phyloP scores from a whole-genome alignment of 2,113 vertebrate species.

The Lasiurus borealis region DNA sequence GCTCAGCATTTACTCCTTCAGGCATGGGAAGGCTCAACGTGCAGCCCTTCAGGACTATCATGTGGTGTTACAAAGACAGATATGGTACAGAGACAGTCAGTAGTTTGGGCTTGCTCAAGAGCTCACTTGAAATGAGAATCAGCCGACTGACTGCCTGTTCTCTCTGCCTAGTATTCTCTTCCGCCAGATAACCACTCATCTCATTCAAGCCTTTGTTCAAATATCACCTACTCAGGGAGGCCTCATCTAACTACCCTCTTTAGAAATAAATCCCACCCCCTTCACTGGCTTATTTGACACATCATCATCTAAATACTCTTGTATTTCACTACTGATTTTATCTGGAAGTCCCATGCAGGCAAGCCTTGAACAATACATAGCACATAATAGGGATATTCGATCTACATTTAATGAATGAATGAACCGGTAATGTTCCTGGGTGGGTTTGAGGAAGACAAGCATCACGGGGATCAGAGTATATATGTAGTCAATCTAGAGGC shows the following conservation, averaged over 20 bases:
- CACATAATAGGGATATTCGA: background rate
- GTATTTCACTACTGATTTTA: background rate
- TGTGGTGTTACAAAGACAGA: too few species aligned
- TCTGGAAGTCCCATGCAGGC: conserved; percentile 29
- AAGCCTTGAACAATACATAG: background rate
- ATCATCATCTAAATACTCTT: background rate
- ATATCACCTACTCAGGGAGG: background rate
- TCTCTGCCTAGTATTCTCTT: background rate
- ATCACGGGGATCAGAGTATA: background rate
- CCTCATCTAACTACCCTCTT: background rate
- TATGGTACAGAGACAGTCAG: background rate
- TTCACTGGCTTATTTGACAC: background rate
- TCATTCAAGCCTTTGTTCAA: background rate
- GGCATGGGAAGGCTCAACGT: background rate
- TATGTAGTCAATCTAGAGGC: background rate
- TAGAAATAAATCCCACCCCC: background rate
- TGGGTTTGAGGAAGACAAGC: background rate
- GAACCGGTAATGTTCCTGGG: background rate
- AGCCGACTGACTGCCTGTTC: background rate
- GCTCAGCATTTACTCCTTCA: background rate
- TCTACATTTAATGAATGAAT: background rate
- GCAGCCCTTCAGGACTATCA: background rate
- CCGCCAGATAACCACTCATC: background rate
- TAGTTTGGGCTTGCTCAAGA: conserved; percentile 10
- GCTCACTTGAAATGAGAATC: background rate